Evolutionary conservation across 2,113 vertebrate genomes (phyloP).

Genomic region (Urocitellus parryii): DNA sequence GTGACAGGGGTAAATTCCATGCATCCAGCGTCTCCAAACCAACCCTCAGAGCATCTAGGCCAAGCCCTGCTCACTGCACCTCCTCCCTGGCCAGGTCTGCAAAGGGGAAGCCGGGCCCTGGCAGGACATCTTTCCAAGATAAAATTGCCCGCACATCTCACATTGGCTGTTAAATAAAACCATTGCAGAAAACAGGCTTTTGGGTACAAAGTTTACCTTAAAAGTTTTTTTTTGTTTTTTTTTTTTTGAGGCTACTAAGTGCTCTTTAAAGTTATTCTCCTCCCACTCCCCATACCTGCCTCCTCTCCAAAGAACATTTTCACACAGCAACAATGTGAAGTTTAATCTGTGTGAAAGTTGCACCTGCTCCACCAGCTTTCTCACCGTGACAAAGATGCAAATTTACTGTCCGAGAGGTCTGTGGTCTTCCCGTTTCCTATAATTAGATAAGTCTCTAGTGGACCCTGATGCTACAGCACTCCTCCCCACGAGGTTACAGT

Average conservation of each 20-base stretch:
- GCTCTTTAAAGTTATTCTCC: neutral
- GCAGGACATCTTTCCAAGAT: neutral
- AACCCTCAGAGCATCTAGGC: fast-evolving
- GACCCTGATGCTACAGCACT: neutral
- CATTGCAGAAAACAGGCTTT: neutral
- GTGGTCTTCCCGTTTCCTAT: conserved; percentile 20
- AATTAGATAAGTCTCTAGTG: neutral
- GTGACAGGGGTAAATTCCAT: neutral
- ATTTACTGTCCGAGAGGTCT: neutral
- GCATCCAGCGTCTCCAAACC: too few species aligned
- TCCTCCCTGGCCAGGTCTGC: neutral
- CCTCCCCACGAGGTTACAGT: fast-evolving
- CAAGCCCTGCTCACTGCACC: fast-evolving
- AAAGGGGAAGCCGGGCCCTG: fast-evolving
- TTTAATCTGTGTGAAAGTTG: neutral
- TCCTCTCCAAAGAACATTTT: neutral
- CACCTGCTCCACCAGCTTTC: conserved; percentile 48
- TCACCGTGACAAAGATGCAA: neutral
- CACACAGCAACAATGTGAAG: neutral
- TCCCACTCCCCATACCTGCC: neutral
- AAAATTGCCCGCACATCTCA: neutral
- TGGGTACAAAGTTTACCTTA: neutral
- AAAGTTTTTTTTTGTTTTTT: neutral
- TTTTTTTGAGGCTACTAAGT: neutral
- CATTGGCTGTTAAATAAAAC: neutral